Conservation (phyloP, 2,113 vertebrate species). For the Hippolais icterina region DNA sequence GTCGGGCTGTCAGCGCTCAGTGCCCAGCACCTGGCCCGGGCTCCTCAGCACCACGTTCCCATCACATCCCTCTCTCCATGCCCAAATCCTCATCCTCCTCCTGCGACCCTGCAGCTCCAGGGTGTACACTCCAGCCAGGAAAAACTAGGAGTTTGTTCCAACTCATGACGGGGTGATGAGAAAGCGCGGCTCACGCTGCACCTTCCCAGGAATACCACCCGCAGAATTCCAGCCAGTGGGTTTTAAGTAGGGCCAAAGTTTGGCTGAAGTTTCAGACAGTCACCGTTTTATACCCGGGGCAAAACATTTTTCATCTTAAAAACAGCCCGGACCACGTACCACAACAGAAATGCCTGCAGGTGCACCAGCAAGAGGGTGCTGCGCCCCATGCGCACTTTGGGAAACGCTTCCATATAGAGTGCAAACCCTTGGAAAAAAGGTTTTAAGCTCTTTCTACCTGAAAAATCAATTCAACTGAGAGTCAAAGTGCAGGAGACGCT, state of each 20-base stretch:
- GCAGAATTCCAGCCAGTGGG: background rate
- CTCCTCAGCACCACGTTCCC: background rate
- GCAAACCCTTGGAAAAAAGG: background rate
- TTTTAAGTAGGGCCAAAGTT: background rate
- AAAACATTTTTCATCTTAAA: background rate
- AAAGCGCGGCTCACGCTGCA: background rate
- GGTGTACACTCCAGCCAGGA: background rate
- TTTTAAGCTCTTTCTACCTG: background rate
- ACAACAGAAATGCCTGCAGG: background rate
- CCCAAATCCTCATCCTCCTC: background rate
- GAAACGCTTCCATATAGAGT: accelerated
- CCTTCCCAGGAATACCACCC: background rate
- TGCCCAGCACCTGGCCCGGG: background rate
- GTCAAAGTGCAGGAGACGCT: background rate
- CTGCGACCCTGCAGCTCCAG: background rate
- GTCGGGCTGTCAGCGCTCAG: background rate
- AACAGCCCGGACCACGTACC: background rate
- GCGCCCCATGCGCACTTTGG: accelerated
- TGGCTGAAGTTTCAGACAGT: background rate
- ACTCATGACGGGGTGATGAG: background rate
- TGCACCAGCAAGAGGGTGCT: background rate
- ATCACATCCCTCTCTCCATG: background rate
- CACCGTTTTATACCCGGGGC: background rate
- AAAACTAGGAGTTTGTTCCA: background rate
- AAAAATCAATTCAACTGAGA: background rate